Evolutionary conservation across 2,797 vertebrate species (phyloP).

Genomic region (Gouania willdenowi): DNA sequence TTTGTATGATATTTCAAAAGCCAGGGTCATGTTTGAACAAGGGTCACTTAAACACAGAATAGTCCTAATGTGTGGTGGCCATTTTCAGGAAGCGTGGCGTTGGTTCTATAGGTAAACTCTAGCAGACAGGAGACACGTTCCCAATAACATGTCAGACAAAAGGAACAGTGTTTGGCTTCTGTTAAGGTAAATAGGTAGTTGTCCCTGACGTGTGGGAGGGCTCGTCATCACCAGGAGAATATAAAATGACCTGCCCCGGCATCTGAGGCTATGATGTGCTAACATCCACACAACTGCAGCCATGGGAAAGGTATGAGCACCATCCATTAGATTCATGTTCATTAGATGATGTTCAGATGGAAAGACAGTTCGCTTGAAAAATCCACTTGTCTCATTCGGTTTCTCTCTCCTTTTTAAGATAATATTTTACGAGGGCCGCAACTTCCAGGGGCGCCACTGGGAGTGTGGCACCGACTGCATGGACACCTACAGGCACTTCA

Average conservation of each 20-base stretch:
- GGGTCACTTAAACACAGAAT: conserved; percentile 59
- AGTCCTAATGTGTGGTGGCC: conserved; percentile 44
- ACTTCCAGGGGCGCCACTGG: conserved; percentile 76
- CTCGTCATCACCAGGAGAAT: conserved; percentile 51
- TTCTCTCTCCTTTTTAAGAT: conserved; percentile 55
- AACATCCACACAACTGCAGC: conserved; percentile 54
- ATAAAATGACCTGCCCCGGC: conserved; percentile 62
- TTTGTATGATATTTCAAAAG: conserved; percentile 72
- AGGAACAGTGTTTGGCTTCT: conserved; percentile 44
- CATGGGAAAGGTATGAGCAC: conserved; percentile 79
- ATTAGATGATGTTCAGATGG: not conserved
- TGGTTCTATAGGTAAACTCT: conserved; percentile 79
- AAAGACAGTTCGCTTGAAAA: conserved; percentile 4
- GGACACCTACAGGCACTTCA: conserved; percentile 76
- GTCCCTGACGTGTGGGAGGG: conserved; percentile 61
- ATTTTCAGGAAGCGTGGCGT: conserved; percentile 12
- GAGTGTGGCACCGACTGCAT: conserved; percentile 75
- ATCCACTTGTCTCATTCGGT: not conserved
- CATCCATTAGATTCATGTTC: conserved; percentile 3
- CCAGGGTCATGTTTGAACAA: conserved; percentile 60
- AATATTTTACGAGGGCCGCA: conserved; percentile 76
- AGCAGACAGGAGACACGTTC: conserved; percentile 65
- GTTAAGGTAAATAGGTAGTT: conserved; percentile 70
- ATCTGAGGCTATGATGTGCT: conserved; percentile 30
- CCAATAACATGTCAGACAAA: conserved; percentile 54